These are phyloP conservation scores for Cynodonichthys magdalenae DNA, from an alignment of 2,797 vertebrate species.

Conservation along the genomic window DNA sequence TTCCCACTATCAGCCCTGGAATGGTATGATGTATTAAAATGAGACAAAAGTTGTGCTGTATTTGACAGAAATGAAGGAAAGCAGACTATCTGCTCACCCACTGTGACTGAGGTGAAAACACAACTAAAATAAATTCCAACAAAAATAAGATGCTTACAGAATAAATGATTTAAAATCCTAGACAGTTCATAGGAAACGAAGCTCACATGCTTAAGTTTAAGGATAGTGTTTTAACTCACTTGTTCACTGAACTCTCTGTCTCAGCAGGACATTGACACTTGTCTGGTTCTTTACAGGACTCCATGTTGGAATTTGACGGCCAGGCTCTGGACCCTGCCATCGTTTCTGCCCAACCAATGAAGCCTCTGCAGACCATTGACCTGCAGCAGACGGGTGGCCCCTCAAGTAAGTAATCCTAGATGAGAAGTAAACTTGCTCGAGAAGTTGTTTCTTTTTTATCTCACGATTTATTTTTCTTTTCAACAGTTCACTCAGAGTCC, in stretches of 20 bases:
- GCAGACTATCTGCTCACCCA: no score
- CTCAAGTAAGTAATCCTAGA: conserved; percentile 46
- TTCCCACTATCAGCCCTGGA: no score
- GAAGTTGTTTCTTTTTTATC: background rate
- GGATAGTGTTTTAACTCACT: background rate
- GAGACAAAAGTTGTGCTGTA: no score
- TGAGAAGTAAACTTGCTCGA: background rate
- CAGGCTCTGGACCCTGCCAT: conserved; percentile 96
- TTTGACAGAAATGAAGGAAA: no score
- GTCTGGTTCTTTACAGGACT: conserved; percentile 82
- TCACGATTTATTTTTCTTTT: conserved; percentile 27
- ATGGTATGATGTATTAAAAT: no score
- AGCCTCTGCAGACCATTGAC: conserved; percentile 88
- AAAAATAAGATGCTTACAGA: background rate
- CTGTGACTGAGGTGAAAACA: background rate
- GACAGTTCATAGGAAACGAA: background rate
- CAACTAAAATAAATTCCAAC: background rate
- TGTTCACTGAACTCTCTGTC: background rate
- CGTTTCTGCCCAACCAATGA: conserved; percentile 97
- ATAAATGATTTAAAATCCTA: background rate
- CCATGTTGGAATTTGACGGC: conserved; percentile 97
- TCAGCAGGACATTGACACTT: background rate
- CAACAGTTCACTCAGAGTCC: conserved; percentile 88
- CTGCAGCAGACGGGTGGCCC: conserved; percentile 88
- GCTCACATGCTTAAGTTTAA: background rate